phyloP scores from a whole-genome alignment of 2,797 vertebrate species.

The Sebastes iracundus region DNA sequence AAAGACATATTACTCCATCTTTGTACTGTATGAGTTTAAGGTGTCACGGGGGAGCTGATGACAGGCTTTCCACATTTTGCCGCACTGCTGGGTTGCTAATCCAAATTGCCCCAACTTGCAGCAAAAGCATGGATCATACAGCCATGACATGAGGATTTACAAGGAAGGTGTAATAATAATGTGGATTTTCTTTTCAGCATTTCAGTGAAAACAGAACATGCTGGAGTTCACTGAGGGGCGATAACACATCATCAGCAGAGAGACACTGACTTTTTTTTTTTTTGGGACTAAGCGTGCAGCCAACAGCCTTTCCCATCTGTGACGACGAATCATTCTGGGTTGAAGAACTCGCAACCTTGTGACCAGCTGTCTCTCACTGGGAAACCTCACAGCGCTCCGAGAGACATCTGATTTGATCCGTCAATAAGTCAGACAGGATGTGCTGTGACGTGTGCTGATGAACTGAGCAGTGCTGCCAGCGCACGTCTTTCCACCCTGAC shows the following conservation, averaged over 20 bases:
- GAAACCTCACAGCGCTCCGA: constrained; percentile 5
- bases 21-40: neutral
- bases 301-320: neutral
- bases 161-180: neutral
- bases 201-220: neutral
- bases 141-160: constrained; percentile 13
- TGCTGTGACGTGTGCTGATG: constrained; percentile 38
- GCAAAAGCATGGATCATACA: neutral
- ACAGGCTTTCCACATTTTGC: constrained; percentile 16
- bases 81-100: constrained; percentile 26
- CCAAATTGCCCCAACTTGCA: constrained; percentile 23
- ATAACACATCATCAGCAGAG: neutral
- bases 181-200: neutral
- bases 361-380: constrained; percentile 25
- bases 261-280: neutral
- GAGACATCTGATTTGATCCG: constrained; percentile 46
- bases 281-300: neutral
- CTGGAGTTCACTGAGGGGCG: neutral
- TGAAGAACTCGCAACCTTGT: neutral
- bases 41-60: constrained; percentile 10
- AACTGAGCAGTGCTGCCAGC: constrained; percentile 54
- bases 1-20: neutral
- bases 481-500: neutral
- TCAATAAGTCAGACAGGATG: constrained; percentile 50
- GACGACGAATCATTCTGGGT: neutral